Evolutionary conservation across 2,797 vertebrate genomes (phyloP), one percentile per base, ranked within the genome.

Genomic region (Chromis chromis): DNA sequence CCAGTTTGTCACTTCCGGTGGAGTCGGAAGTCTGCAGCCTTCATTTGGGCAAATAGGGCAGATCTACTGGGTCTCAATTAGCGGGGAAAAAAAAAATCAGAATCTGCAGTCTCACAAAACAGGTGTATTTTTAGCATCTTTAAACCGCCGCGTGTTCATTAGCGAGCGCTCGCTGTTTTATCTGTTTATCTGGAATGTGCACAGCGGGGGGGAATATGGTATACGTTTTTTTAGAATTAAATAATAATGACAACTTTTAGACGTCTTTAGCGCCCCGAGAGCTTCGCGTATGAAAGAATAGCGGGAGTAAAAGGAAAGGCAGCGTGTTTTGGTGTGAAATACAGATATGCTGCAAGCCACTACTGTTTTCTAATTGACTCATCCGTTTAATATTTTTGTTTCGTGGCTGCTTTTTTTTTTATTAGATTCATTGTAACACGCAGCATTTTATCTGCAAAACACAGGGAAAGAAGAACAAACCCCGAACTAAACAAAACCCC

Each of bases 71-170:
- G 55, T 65, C 22, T 79, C 66, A 59, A 17, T 59, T 74, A 77
- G 53, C 1, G 0, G 6, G 0, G 4, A 75, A 28, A 12, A 0
- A 3, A 36, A 75, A 28, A 27, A 4, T 44, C 13, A 2, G 2
- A 17, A 13, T 53, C 21, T 16, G 6, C 2, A 22, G n/a, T 21
- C 24, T 4, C 13, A 33, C 36, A 67, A 67, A 63, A 72, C 24
- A 42, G 19, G 2, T 40, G 16, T 75, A 76, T 77, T 79, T 80
- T 72, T 50, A 74, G 63, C 50, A 21, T 69, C 2, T 40, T 68
- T 53, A 61, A 58, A 70, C 46, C 71, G 19, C 42, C 46, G 16
- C 24, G 3, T 48, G 7, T 78, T 77, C 6, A 77, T 70, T 65
- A 49, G 46, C 44, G 11, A 7, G 49, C 8, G 1, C 8, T 46